phyloP scores from a whole-genome alignment of 2,113 vertebrate genomes.

The Promerops cafer region DNA sequence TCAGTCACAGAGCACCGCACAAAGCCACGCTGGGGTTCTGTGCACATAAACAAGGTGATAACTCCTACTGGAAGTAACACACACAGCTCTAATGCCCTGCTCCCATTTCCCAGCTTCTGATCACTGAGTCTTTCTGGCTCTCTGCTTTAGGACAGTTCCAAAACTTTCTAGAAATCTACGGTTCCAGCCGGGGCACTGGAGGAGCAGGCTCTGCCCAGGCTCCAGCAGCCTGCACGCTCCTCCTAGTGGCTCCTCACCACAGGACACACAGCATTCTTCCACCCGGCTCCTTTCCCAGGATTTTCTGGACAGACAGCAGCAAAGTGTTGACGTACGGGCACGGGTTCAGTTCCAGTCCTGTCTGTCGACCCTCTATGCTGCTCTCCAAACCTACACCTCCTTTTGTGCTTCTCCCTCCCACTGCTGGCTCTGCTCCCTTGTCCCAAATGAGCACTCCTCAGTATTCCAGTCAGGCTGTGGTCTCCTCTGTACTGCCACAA shows the following conservation, averaged over 20 bases:
- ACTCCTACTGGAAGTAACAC: not conserved
- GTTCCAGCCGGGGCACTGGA: not conserved
- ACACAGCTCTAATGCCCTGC: not conserved
- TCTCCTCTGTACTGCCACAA: not conserved
- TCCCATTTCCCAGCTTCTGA: not conserved
- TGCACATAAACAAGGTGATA: not conserved
- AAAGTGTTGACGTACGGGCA: not conserved
- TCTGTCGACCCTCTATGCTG: not conserved
- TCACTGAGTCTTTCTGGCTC: not conserved
- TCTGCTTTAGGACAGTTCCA: not conserved
- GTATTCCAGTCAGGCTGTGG: constrained; percentile 43
- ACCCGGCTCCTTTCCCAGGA: not conserved
- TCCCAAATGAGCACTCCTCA: constrained; percentile 33
- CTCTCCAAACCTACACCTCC: not conserved
- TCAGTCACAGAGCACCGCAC: not conserved
- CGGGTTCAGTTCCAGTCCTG: not conserved
- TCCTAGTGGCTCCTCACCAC: not conserved
- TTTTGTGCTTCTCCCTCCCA: constrained; percentile 18
- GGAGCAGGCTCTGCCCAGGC: not conserved
- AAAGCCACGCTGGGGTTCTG: not conserved
- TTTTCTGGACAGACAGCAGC: not conserved
- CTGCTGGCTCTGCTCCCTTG: constrained; percentile 16
- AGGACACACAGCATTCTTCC: not conserved
- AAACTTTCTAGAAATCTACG: not conserved
- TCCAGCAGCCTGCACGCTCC: not conserved